These are phyloP conservation scores for Anoplolepis gracilipes DNA, from an alignment of 1,140 invertebrate species.

Conservation along the genomic window DNA sequence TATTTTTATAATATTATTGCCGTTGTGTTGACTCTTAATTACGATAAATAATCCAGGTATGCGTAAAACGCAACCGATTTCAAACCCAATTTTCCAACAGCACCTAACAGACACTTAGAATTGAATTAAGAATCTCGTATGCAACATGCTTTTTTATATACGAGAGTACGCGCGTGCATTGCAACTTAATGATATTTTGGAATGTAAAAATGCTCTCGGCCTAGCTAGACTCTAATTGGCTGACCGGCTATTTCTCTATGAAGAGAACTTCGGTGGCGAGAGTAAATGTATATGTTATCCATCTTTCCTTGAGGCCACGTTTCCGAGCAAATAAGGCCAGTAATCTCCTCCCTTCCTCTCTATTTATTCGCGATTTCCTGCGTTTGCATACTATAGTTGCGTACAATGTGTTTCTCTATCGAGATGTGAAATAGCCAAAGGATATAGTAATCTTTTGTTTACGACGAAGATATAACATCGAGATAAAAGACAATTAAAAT, in stretches of 20 bases:
- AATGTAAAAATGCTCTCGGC: slow-evolving; percentile 37
- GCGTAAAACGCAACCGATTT: slow-evolving; percentile 21
- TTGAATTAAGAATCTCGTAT: slow-evolving; percentile 58
- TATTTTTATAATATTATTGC: not conserved
- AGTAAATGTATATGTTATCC: slow-evolving; percentile 38
- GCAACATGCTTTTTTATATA: slow-evolving; percentile 47
- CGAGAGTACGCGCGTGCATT: not conserved
- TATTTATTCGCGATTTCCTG: slow-evolving; percentile 58
- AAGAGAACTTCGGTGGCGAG: slow-evolving; percentile 44
- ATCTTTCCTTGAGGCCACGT: slow-evolving; percentile 45
- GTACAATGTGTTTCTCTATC: slow-evolving; percentile 37
- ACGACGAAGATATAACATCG: slow-evolving; percentile 32
- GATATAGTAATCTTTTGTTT: slow-evolving; percentile 44
- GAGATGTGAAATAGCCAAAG: slow-evolving; percentile 37
- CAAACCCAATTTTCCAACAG: slow-evolving; percentile 44
- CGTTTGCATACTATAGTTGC: slow-evolving; percentile 1
- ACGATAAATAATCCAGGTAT: slow-evolving; percentile 38
- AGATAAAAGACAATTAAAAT: slow-evolving; percentile 50
- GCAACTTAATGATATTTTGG: slow-evolving; percentile 64
- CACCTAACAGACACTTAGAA: slow-evolving; percentile 53
- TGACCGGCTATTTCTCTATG: not conserved
- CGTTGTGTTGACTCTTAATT: not conserved
- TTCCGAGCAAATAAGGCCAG: slow-evolving; percentile 56
- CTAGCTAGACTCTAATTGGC: slow-evolving; percentile 58
- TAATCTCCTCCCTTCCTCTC: not conserved